Conservation (phyloP, 2,113 vertebrate genomes). For the Pogonocichla stellata region DNA sequence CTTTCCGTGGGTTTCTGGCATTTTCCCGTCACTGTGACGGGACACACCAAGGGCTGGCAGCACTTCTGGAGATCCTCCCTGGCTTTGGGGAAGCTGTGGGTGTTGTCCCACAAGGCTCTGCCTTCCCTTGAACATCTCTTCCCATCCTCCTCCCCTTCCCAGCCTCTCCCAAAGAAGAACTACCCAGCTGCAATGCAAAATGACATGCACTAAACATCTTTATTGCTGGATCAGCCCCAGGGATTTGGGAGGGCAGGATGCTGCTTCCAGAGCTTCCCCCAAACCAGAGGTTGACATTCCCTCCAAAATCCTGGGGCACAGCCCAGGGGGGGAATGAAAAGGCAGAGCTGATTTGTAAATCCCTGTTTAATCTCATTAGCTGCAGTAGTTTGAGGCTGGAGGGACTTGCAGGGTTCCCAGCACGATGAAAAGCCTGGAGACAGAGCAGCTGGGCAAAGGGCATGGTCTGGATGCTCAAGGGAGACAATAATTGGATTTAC, state of each 20-base stretch:
- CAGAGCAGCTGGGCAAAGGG: slow-evolving; percentile 53
- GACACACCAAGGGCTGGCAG: background rate
- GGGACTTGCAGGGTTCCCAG: slow-evolving; percentile 26
- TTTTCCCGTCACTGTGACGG: background rate
- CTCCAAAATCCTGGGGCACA: background rate
- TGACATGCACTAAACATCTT: background rate
- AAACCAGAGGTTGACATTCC: background rate
- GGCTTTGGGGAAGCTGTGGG: background rate
- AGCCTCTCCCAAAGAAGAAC: background rate
- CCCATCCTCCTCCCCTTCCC: background rate
- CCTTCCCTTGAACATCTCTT: background rate
- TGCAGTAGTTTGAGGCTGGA: background rate
- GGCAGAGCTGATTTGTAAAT: background rate
- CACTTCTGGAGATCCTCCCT: background rate
- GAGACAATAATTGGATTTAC: background rate
- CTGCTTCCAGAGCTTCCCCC: background rate
- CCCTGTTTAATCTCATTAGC: slow-evolving; percentile 17
- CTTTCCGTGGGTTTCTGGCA: background rate
- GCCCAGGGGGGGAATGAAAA: background rate
- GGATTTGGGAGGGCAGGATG: background rate
- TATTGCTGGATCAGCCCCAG: background rate
- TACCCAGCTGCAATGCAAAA: background rate
- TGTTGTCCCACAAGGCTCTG: background rate
- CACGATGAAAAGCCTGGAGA: slow-evolving; percentile 31
- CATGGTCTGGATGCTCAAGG: background rate